Evolutionary conservation across 2,888 invertebrate species (phyloP), one percentile per base, ranked within the genome.

Genomic region (Chirona hameri): DNA sequence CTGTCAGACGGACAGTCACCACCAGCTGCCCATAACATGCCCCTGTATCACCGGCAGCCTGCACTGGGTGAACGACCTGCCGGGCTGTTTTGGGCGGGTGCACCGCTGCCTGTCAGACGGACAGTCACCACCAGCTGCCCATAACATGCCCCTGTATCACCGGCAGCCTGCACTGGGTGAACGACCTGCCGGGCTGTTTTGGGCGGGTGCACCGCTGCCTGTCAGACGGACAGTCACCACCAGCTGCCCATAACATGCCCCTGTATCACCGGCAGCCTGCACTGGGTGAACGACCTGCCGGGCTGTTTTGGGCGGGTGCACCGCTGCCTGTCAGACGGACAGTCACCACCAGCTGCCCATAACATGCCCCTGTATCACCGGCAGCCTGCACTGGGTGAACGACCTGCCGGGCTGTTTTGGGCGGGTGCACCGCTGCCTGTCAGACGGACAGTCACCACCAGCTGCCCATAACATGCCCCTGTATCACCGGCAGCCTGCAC

Each of bases 31-130:
- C n/a, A n/a, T n/a, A n/a, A n/a, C n/a, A n/a, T n/a, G n/a, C n/a
- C 29, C n/a, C 27, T 24, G 39, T 27, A 24, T 24, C 27, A 29
- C 31, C 55, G n/a, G 65, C 86, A 93, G 93, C 84, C 89, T 98
- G 72, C 99, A 99, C 87, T 99, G 99, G 99, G 96, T 99, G 0
- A 99, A 99, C 88, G 94, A 99, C 89, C 90, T 99, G n/a, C 99
- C 99, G 0, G 94, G 94, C 9, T 87, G 89, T 79, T 89, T 91
- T 85, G 87, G 86, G 84, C 88, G 86, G 83, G 87, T 90, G 55
- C 85, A 87, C 90, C 90, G 86, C 91, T 94, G 86, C 83, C 88
- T 98, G 46, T n/a, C 95, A 93, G 88, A 93, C 93, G 82, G 99
- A 99, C 89, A 98, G 98, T n/a, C n/a, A n/a, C n/a, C n/a, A n/a